Conservation (phyloP, 2,888 invertebrate species). For the Nasonovia ribisnigri region DNA sequence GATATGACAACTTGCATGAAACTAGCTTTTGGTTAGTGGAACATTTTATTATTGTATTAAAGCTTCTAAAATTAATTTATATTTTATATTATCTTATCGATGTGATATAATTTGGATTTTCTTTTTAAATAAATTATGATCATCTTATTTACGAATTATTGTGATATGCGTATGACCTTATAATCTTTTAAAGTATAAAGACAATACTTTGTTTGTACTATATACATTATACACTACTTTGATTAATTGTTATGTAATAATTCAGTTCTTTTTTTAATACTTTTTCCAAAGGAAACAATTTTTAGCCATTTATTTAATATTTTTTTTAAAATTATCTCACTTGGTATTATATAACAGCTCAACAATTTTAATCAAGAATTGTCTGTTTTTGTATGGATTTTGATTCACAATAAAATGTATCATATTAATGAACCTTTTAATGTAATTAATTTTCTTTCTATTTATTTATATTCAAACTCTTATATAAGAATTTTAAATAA, state of each 20-base stretch:
- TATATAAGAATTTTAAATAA: background rate
- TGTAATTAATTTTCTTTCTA: background rate
- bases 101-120: slow-evolving; percentile 31
- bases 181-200: slow-evolving; percentile 4
- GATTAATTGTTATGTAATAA: background rate
- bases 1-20: slow-evolving; percentile 8
- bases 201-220: background rate
- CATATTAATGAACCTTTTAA: background rate
- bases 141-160: slow-evolving; percentile 34
- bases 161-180: slow-evolving; percentile 1
- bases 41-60: slow-evolving; percentile 22
- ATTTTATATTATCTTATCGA: background rate
- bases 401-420: background rate
- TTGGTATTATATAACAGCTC: background rate
- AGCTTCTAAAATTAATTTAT: slow-evolving; percentile 42
- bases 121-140: slow-evolving; percentile 28
- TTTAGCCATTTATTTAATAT: background rate
- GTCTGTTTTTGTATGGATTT: background rate
- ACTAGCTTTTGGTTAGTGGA: slow-evolving; percentile 35
- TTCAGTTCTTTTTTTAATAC: background rate
- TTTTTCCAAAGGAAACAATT: background rate
- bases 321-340: background rate
- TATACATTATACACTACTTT: background rate
- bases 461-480: background rate
- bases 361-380: background rate